Base-by-base conservation (phyloP, 2,797 vertebrate species). In the Micromesistius poutassou region DNA sequence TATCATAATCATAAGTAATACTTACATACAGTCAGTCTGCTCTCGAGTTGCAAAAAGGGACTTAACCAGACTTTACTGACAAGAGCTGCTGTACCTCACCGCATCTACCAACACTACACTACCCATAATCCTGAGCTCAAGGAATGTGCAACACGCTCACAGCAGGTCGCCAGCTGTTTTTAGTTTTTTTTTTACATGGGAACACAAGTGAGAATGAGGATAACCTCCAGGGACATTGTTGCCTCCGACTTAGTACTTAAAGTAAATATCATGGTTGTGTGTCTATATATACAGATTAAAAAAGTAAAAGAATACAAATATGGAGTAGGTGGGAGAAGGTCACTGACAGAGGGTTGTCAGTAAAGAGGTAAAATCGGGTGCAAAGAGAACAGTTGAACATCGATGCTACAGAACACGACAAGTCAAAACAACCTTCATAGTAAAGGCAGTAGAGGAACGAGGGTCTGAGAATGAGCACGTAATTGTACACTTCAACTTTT, bases 141-240 rank as follows among this genome's bases (percentile, higher is more conserved):
- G 93, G 93, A 93, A 93, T 93, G 93, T 92, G 92, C 91, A 93
- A 93, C 90, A 91, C 55, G 86, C 87, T 81, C 88, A 78, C 90
- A 89, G 86, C 86, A 87, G 87, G 79, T 86, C 77, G 35, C 79
- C 83, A 50, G 79, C 82, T 72, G 83, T 77, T 80, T 82, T 40
- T n/a, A 25, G 13, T 50, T 68, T 28, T 68, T 50, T 68, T 28
- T 68, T 28, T 28, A 25, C 13, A 71, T 5, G 74, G 82, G 81
- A 88, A 86, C 84, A 85, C 72, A 75, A 76, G 84, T 80, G 82
- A 88, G 88, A 89, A 89, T 88, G 89, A 90, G 83, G 89, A 90
- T 87, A 88, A 88, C 89, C 86, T 90, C 83, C 88, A 87, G 90
- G 89, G 92, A 90, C 85, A 88, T 86, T 88, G 89, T 89, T 89